phyloP scores from a whole-genome alignment of 2,113 vertebrate genomes.

The Dicrurus megarhynchus region DNA sequence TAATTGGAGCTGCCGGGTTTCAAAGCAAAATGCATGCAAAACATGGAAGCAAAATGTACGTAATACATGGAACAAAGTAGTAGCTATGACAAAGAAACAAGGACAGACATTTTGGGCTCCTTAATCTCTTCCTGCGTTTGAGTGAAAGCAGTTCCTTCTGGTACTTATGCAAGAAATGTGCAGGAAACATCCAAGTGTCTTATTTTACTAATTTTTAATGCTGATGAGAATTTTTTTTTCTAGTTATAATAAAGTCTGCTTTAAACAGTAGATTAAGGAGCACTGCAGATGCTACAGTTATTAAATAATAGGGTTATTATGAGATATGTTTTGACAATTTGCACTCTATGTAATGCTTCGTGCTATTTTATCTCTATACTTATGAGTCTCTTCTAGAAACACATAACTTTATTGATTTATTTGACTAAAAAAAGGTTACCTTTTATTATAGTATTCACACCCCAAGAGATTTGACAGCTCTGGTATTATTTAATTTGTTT shows the following conservation, averaged over 20 bases:
- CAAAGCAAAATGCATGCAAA: background rate
- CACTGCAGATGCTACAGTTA: background rate
- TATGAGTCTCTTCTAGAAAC: background rate
- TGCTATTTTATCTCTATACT: background rate
- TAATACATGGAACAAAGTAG: background rate
- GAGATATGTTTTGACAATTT: background rate
- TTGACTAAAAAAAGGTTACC: background rate
- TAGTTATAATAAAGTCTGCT: background rate
- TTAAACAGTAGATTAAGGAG: background rate
- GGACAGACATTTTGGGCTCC: background rate
- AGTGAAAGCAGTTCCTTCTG: background rate
- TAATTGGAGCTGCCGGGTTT: background rate
- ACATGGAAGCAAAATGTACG: accelerated
- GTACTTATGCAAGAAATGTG: background rate
- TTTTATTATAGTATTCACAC: background rate
- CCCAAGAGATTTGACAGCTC: background rate
- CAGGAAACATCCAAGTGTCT: background rate
- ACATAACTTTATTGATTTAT: background rate
- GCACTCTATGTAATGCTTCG: background rate
- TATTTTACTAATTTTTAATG: background rate
- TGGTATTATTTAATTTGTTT: background rate
- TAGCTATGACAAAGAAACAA: background rate
- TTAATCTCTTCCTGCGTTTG: background rate
- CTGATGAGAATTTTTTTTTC: background rate
- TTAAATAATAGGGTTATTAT: background rate